These are phyloP conservation scores for Diaprepes abbreviatus DNA, from an alignment of 2,888 invertebrate species.

Conservation along the genomic window DNA sequence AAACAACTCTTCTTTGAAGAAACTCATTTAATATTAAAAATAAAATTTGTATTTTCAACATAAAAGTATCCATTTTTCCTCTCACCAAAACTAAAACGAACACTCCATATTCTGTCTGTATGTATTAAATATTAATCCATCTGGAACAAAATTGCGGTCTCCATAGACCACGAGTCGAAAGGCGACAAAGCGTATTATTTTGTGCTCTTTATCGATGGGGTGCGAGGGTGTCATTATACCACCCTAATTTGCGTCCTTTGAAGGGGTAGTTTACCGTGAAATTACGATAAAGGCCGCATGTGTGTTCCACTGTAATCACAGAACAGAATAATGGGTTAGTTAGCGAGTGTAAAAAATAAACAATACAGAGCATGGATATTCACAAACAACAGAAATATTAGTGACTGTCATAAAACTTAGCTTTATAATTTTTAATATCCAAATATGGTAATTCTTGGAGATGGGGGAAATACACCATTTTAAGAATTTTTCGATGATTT, in stretches of 20 bases:
- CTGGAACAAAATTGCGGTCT: constrained; percentile 35
- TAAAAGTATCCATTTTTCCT: background rate
- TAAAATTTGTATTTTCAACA: too few species aligned
- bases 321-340: constrained; percentile 13
- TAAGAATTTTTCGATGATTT: too few species aligned
- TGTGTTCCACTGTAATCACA: constrained; percentile 40
- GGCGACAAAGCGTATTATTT: constrained; percentile 20
- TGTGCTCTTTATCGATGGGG: constrained; percentile 19
- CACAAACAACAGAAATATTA: too few species aligned
- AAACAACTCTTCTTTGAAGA: too few species aligned
- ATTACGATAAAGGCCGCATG: constrained; percentile 42
- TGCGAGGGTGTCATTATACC: constrained; percentile 40
- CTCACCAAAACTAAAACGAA: too few species aligned
- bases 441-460: too few species aligned
- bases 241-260: constrained; percentile 42
- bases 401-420: too few species aligned
- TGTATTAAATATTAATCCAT: constrained; percentile 33
- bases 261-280: constrained; percentile 41
- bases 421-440: too few species aligned
- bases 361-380: too few species aligned
- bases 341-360: constrained; percentile 17
- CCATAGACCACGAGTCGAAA: constrained; percentile 9
- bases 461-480: too few species aligned
- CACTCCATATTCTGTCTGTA: constrained; percentile 7
- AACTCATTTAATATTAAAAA: too few species aligned